Evolutionary conservation across 2,888 invertebrate genomes (phyloP), one percentile per base, ranked within the genome.

Genomic region (Oligia latruncula): DNA sequence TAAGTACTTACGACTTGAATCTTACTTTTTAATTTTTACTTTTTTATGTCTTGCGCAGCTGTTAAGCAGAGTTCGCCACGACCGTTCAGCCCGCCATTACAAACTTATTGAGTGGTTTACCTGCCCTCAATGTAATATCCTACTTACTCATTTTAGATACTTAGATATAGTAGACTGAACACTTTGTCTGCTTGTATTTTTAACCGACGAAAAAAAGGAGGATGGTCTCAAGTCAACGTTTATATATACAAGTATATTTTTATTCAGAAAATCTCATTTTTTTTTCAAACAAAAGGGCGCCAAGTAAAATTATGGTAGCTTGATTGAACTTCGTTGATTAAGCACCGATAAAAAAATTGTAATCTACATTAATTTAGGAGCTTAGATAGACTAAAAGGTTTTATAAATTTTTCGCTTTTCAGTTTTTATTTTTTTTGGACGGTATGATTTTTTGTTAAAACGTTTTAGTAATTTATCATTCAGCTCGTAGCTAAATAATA

Each of bases 31-130:
- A 76, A 81, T 82, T 76, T 80, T 81, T 85, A 71, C 71, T 73
- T 84, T 85, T 88, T 89, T 82, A 88, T 80, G 79, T 78, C 55
- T 67, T 71, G 72, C 81, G n/a, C 86, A 88, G 89, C 81, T 88
- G 87, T 82, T 81, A 64, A 60, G 40, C 23, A 64, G 55, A 60
- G 74, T 77, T 71, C 62, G 75, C 79, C 62, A 71, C 74, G 86
- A 74, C 70, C 85, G 80, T 87, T 81, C 65, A 71, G 80, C 62
- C 85, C n/a, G 80, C 80, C 72, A 88, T 88, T 83, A 83, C 74
- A 85, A 87, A 88, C 76, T 88, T 88, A 87, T 86, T 88, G 78
- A 88, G 87, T 87, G 58, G 79, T 78, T 81, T 72, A 77, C 71
- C 75, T 81, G 66, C 73, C 74, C 81, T 66, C 67, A 80, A 84